These are phyloP conservation scores for Raja brachyura DNA, from an alignment of 2,113 vertebrate genomes.

Conservation along the genomic window DNA sequence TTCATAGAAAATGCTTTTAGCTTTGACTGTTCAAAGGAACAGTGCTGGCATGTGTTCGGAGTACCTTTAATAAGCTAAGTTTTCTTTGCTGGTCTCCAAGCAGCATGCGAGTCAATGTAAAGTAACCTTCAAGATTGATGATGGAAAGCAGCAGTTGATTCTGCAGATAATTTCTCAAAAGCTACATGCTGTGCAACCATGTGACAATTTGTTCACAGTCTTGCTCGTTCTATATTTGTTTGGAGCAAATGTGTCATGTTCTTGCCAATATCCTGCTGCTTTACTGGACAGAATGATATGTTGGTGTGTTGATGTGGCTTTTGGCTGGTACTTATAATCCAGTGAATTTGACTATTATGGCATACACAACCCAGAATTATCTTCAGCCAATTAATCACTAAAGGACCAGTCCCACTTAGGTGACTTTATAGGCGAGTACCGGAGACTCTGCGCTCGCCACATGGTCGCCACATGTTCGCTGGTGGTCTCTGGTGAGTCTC, in stretches of 20 bases:
- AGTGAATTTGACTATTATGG: not conserved
- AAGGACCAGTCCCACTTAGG: no score
- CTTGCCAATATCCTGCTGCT: constrained; percentile 14
- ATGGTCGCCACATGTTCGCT: no score
- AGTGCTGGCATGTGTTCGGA: not conserved
- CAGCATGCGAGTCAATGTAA: not conserved
- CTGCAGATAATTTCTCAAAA: not conserved
- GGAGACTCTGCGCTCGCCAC: no score
- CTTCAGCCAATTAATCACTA: not conserved
- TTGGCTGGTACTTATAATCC: not conserved
- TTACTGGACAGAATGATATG: not conserved
- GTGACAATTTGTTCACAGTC: not conserved
- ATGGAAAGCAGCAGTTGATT: not conserved
- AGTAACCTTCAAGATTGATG: constrained; percentile 1
- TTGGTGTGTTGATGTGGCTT: not conserved
- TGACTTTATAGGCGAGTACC: no score
- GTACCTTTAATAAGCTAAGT: not conserved
- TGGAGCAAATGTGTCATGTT: not conserved
- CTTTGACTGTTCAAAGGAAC: constrained; percentile 25
- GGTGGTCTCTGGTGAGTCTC: no score
- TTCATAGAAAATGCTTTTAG: not conserved
- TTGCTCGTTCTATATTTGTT: constrained; percentile 10
- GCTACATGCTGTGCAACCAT: not conserved
- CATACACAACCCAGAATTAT: not conserved
- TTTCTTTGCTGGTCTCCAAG: not conserved